Percentiles rank a stretch among this genome's conserved stretches.
These are phyloP conservation scores for Etheostoma cragini DNA, from an alignment of 2,113 vertebrate genomes.

Conservation along the genomic window DNA sequence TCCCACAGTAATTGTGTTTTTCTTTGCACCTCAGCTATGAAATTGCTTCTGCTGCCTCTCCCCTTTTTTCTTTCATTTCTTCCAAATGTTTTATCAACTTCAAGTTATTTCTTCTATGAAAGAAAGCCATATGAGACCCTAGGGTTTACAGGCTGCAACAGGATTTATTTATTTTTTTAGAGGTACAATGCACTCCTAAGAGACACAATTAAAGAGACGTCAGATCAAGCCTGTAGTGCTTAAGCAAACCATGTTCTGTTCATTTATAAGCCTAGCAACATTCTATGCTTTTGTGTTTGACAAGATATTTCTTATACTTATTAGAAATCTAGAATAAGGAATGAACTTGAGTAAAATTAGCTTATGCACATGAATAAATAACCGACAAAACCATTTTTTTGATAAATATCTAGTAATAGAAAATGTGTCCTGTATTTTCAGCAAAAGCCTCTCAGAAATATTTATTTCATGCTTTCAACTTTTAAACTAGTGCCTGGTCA, in stretches of 20 bases:
- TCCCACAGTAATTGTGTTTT: slow-evolving; percentile 65
- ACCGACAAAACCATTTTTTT: not conserved
- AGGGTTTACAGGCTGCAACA: slow-evolving; percentile 37
- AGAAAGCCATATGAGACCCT: slow-evolving; percentile 30
- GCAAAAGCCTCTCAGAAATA: not conserved
- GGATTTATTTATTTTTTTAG: slow-evolving; percentile 17
- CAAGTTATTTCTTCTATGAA: slow-evolving; percentile 45
- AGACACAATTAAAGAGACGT: not conserved
- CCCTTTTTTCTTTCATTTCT: slow-evolving; percentile 40
- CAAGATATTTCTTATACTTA: not conserved
- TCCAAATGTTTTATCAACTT: slow-evolving; percentile 71
- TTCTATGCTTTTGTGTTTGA: not conserved
- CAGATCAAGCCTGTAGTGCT: not conserved
- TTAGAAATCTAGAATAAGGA: not conserved
- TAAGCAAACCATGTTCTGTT: not conserved
- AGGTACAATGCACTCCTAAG: not conserved
- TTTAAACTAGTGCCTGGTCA: too few species aligned
- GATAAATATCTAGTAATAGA: not conserved
- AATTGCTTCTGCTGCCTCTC: slow-evolving; percentile 62
- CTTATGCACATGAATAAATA: not conserved
- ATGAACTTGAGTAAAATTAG: not conserved
- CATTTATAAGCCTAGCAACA: not conserved
- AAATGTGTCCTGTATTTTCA: not conserved
- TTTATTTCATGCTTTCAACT: too few species aligned
- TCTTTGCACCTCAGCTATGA: slow-evolving; percentile 57